These are phyloP conservation scores for Morpho deidamia DNA, from an alignment of 2,888 invertebrate genomes.

Conservation along the genomic window DNA sequence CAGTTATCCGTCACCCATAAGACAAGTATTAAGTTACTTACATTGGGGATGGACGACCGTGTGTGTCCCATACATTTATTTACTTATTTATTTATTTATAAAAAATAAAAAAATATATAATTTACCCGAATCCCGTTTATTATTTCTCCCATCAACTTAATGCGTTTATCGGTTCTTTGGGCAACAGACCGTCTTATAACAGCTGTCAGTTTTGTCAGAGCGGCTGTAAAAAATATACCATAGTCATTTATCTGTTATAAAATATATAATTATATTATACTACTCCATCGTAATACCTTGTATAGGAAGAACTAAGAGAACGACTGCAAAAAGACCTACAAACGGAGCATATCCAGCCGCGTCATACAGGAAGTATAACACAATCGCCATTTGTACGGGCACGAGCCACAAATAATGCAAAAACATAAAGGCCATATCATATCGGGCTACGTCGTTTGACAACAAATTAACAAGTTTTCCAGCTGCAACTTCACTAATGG, in stretches of 20 bases:
- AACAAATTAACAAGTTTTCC: slow-evolving; percentile 90
- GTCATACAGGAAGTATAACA: slow-evolving; percentile 53
- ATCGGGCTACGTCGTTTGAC: slow-evolving; percentile 89
- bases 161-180: slow-evolving; percentile 87
- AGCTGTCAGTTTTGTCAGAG: slow-evolving; percentile 55
- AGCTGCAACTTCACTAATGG: slow-evolving; percentile 82
- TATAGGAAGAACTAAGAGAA: slow-evolving; percentile 77
- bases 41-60: too few species aligned
- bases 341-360: slow-evolving; percentile 59
- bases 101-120: too few species aligned
- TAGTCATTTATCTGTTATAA: not conserved
- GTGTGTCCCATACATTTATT: too few species aligned
- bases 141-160: slow-evolving; percentile 92
- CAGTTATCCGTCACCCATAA: too few species aligned
- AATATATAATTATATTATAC: not conserved
- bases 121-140: slow-evolving; percentile 89
- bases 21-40: too few species aligned
- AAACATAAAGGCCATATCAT: slow-evolving; percentile 84
- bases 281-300: slow-evolving; percentile 45
- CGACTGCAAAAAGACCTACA: slow-evolving; percentile 62
- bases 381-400: slow-evolving; percentile 83
- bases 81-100: too few species aligned
- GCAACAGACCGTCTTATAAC: slow-evolving; percentile 79
- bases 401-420: slow-evolving; percentile 89
- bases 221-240: slow-evolving; percentile 34